phyloP scores from a whole-genome alignment of 2,888 invertebrate species.

The Zeuzera pyrina region DNA sequence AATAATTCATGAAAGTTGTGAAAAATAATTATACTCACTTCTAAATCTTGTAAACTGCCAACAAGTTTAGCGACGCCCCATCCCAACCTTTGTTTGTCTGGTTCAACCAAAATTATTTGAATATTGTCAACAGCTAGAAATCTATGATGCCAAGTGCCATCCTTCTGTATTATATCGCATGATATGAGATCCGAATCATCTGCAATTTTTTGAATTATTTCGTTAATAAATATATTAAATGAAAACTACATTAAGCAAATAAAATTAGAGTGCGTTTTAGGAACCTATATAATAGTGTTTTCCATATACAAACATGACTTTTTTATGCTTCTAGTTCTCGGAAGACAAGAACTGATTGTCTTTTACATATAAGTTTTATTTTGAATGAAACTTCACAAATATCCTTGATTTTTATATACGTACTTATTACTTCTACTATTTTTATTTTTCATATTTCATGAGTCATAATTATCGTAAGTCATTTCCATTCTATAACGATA shows the following conservation, averaged over 20 bases:
- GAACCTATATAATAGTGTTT: no score
- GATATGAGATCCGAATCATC: constrained; percentile 98
- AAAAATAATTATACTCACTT: constrained; percentile 66
- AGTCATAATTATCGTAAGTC: no score
- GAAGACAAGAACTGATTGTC: no score
- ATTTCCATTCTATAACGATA: no score
- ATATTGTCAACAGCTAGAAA: constrained; percentile 96
- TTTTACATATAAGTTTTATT: no score
- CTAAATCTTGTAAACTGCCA: constrained; percentile 95
- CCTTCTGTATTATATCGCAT: constrained; percentile 93
- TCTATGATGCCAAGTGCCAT: constrained; percentile 90
- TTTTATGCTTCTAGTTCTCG: no score
- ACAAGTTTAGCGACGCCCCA: constrained; percentile 99
- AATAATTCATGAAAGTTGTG: no score
- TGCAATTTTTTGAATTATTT: constrained; percentile 49
- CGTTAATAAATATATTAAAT: neutral
- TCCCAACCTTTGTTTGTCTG: constrained; percentile 93
- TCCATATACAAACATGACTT: no score
- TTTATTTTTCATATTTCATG: no score
- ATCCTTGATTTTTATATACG: no score
- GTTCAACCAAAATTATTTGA: constrained; percentile 97
- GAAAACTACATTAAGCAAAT: neutral
- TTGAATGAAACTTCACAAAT: no score
- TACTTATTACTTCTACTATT: no score
- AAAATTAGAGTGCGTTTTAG: neutral